Conservation (phyloP, 2,113 vertebrate genomes). For the Pelodiscus sinensis region DNA sequence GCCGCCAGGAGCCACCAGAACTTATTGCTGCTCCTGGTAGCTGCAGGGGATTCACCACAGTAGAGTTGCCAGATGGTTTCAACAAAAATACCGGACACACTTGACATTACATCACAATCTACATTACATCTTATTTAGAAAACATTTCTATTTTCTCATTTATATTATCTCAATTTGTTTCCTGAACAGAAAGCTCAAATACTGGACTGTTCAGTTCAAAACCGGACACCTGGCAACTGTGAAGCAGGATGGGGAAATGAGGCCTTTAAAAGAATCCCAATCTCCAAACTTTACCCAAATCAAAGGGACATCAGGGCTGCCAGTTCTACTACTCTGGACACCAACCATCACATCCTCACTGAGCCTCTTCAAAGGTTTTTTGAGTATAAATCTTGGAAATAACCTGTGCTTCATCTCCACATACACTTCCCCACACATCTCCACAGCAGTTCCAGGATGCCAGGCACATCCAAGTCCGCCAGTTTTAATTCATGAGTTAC, state of each 20-base stretch:
- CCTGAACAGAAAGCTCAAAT: too few species aligned
- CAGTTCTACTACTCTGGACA: not conserved
- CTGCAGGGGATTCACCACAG: too few species aligned
- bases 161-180: too few species aligned
- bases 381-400: not conserved
- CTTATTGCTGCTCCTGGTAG: too few species aligned
- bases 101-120: too few species aligned
- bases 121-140: too few species aligned
- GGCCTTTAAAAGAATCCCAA: not conserved
- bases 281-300: fast-evolving
- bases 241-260: not conserved
- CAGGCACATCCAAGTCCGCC: not conserved
- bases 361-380: not conserved
- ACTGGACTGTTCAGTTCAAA: too few species aligned
- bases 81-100: too few species aligned
- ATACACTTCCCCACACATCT: not conserved
- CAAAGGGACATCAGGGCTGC: not conserved
- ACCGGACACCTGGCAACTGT: too few species aligned
- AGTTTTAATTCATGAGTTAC: conserved; percentile 1
- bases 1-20: too few species aligned
- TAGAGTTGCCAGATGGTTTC: too few species aligned
- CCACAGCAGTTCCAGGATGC: not conserved
- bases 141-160: too few species aligned
- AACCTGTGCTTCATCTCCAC: not conserved
- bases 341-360: not conserved